These are phyloP conservation scores for Drosophila tsacasi DNA, from an alignment of 1,140 invertebrate species.

Conservation along the genomic window DNA sequence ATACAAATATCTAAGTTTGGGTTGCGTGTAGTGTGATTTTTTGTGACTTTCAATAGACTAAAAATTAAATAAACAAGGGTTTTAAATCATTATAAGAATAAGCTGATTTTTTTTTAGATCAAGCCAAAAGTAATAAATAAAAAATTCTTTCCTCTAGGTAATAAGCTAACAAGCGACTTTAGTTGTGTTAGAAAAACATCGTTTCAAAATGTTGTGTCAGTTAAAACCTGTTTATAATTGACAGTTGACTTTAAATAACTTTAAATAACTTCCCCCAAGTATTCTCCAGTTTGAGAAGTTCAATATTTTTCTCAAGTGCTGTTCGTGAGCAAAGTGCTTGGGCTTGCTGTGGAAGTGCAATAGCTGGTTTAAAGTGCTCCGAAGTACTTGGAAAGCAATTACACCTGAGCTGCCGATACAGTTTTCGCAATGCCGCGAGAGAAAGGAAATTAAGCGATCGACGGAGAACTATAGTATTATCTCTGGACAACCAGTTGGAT, in stretches of 20 bases:
- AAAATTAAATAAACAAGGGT: neutral
- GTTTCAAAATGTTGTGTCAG: neutral
- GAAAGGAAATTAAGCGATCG: conserved; percentile 34
- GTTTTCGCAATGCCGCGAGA: conserved; percentile 18
- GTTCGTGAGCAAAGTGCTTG: neutral
- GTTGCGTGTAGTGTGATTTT: neutral
- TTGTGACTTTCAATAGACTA: neutral
- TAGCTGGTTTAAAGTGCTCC: conserved; percentile 9
- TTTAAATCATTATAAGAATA: too few species aligned
- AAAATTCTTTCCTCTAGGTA: neutral
- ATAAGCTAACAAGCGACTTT: neutral
- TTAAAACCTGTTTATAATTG: neutral
- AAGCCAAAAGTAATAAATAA: neutral
- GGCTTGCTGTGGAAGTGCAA: conserved; percentile 5
- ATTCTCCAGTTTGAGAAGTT: neutral
- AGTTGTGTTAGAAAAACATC: neutral
- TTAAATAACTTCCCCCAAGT: neutral
- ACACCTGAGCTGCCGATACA: conserved; percentile 26
- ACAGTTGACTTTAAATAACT: neutral
- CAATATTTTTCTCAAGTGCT: conserved; percentile 11
- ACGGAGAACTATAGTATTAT: conserved; percentile 42
- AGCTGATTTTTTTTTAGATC: neutral
- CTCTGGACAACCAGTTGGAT: conserved; percentile 50
- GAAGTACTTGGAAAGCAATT: conserved; percentile 27
- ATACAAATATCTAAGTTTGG: neutral